Conservation (phyloP, 1,140 invertebrate genomes). For the Camponotus floridanus region DNA sequence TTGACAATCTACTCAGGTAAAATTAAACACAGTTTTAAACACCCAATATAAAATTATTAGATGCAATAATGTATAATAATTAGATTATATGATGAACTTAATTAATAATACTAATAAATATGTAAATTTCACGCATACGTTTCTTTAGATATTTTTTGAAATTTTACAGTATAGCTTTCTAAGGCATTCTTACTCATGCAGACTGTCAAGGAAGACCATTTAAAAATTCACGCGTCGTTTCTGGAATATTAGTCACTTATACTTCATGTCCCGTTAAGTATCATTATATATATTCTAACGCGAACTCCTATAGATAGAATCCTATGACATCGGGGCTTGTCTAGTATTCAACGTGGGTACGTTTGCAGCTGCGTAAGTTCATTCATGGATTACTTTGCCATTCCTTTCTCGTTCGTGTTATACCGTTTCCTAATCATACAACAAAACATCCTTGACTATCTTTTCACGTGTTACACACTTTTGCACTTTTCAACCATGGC, state of each 20-base stretch:
- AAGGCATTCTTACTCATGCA: not conserved
- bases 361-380: slow-evolving; percentile 72
- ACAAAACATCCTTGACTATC: slow-evolving; percentile 13
- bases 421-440: slow-evolving; percentile 29
- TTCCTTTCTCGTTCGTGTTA: slow-evolving; percentile 62
- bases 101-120: slow-evolving; percentile 5
- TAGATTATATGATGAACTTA: not conserved
- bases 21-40: not conserved
- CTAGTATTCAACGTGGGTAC: slow-evolving; percentile 59
- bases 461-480: slow-evolving; percentile 53
- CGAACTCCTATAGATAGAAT: not conserved
- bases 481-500: slow-evolving; percentile 35
- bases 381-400: slow-evolving; percentile 75
- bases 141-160: not conserved
- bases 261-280: slow-evolving; percentile 40
- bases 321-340: slow-evolving; percentile 7
- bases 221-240: slow-evolving; percentile 18
- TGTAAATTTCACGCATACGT: not conserved
- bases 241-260: slow-evolving; percentile 19
- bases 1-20: not conserved
- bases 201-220: not conserved
- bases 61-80: not conserved
- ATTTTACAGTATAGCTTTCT: not conserved
- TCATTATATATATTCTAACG: slow-evolving; percentile 6
- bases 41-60: not conserved